phyloP scores from a whole-genome alignment of 2,888 invertebrate genomes.

The Lasioglossum villosulum region DNA sequence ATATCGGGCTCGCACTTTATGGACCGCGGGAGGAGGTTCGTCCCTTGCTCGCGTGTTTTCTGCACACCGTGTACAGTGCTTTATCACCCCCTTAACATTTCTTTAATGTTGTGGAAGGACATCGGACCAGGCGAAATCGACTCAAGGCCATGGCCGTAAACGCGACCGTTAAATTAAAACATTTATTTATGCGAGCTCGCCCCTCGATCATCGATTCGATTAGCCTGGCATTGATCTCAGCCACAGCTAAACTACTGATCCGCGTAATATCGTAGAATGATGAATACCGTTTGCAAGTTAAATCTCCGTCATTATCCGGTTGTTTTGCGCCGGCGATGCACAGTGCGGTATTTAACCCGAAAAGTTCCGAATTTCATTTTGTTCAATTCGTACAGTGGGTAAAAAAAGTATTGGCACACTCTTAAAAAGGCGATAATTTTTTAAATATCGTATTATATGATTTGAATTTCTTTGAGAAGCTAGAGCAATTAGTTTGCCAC shows the following conservation, averaged over 20 bases:
- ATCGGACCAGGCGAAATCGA: conserved; percentile 18
- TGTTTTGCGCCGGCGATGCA: neutral
- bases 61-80: conserved; percentile 45
- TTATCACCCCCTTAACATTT: conserved; percentile 65
- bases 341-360: no score
- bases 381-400: no score
- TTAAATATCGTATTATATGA: no score
- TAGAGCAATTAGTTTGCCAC: no score
- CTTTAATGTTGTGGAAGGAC: conserved; percentile 60
- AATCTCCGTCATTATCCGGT: neutral
- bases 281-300: neutral
- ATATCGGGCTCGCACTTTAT: conserved; percentile 69
- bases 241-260: neutral
- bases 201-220: neutral
- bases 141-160: neutral
- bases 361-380: no score
- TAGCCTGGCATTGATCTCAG: neutral
- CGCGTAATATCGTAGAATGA: neutral
- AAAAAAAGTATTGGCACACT: no score
- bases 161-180: conserved; percentile 25
- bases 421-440: no score
- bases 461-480: no score
- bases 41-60: conserved; percentile 48
- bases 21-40: conserved; percentile 42
- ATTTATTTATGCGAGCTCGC: conserved; percentile 2